These are phyloP conservation scores for Mystacides longicornis DNA, from an alignment of 2,888 invertebrate species.

Conservation along the genomic window DNA sequence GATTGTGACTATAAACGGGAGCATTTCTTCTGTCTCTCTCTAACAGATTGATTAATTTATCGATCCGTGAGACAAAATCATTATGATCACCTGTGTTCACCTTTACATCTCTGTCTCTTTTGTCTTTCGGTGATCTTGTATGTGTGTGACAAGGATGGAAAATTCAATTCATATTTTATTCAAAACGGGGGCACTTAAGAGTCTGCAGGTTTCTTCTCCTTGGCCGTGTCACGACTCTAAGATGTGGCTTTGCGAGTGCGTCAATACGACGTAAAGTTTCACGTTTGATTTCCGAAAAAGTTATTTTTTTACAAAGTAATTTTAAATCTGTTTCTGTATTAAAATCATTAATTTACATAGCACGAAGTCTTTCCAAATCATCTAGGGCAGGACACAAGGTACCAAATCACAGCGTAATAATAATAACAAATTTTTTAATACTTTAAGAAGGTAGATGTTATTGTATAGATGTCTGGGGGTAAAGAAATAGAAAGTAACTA, in stretches of 20 bases:
- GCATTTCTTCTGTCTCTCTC: conserved; percentile 10
- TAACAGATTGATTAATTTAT: background rate
- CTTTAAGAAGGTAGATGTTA: too few relatives aligned
- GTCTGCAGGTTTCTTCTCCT: conserved; percentile 19
- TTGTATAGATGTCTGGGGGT: too few relatives aligned
- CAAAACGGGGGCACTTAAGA: conserved; percentile 16
- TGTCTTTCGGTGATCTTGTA: background rate
- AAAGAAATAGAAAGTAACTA: too few relatives aligned
- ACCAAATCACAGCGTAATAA: too few relatives aligned
- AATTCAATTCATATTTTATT: conserved; percentile 12
- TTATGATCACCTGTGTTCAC: conserved; percentile 12
- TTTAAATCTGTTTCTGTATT: too few relatives aligned
- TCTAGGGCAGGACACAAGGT: too few relatives aligned
- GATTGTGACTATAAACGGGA: conserved; percentile 7
- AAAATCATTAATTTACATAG: too few relatives aligned
- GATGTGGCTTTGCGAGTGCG: background rate
- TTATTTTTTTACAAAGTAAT: too few relatives aligned
- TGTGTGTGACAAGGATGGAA: background rate
- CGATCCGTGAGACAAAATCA: background rate
- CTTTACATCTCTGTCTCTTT: conserved; percentile 10
- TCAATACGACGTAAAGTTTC: too few relatives aligned
- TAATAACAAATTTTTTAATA: too few relatives aligned
- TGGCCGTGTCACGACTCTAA: conserved; percentile 14
- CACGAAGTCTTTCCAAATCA: too few relatives aligned
- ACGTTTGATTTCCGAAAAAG: too few relatives aligned